Base-by-base conservation (phyloP, 1,140 invertebrate species). In the Cydia fagiglandana region DNA sequence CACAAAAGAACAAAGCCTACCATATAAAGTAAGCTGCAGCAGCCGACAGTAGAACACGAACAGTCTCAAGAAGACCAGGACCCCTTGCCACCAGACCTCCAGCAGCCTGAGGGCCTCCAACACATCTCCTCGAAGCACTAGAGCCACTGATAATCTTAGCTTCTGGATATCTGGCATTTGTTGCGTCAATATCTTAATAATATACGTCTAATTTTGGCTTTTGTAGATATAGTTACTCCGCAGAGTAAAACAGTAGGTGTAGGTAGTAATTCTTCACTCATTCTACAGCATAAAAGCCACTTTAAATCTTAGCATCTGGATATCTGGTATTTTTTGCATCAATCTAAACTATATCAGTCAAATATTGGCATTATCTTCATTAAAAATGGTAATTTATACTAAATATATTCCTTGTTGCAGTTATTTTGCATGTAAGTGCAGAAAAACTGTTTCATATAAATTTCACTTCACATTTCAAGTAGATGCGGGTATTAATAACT, bases 21-120 rank as follows among this genome's bases (percentile, higher is more conserved):
- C 88, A 84, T 83, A 84, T 47, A 86, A 24, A 68, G 86, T 75
- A 73, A 85, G 80, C 38, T 88, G 85, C 20, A 90, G 77, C 47
- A 88, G 45, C 34, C 82, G 77, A 74, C 80, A 89, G 79, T 84
- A 86, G 76, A 78, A 83, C 1, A 88, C 50, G 73, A 90, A 70
- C 20, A 92, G 79, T 24, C 83, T 78, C 12, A 82, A 86, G 10
- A 90, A 73, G 15, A 90, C 76, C 68, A 91, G 74, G 41, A 91
- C 28, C 7, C 80, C 84, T 34, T 85, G 80, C 89, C 89, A 91
- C 87, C 87, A 91, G 47, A 81, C 81, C 20, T 90, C 86, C 73
- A 92, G 75, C 6, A 90, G 64, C 0, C 81, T 82, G 4, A 78
- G 75, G 15, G 79, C 73, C 24, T 88, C 85, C 9, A 84, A 50